phyloP scores from a whole-genome alignment of 2,113 vertebrate species.

The Antechinus stuartii region DNA sequence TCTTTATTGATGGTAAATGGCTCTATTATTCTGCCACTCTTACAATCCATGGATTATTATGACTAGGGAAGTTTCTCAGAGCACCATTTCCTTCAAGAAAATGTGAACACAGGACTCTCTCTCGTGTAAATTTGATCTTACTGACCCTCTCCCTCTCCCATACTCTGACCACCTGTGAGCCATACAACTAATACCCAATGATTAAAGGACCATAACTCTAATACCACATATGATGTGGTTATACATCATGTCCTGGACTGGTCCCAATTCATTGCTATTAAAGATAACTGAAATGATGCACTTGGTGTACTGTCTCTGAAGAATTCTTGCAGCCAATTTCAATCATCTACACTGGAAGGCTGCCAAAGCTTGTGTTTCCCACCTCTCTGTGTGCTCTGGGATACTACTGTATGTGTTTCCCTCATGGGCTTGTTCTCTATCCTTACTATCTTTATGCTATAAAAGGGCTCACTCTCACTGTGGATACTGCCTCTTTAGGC shows the following conservation, averaged over 20 bases:
- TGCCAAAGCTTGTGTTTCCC: not conserved
- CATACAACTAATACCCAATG: not conserved
- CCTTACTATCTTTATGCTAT: not conserved
- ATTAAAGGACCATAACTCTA: not conserved
- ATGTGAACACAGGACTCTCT: not conserved
- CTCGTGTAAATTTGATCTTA: not conserved
- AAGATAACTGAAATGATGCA: constrained; percentile 1
- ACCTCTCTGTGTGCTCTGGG: not conserved
- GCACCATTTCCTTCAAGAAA: not conserved
- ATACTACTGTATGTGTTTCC: not conserved
- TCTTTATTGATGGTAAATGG: not conserved
- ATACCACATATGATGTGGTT: not conserved
- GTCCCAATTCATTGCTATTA: not conserved
- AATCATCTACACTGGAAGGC: not conserved
- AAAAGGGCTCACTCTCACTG: not conserved
- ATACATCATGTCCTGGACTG: not conserved
- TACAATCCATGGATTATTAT: not conserved
- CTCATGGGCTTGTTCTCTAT: not conserved
- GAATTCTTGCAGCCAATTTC: not conserved
- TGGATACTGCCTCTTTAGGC: not conserved
- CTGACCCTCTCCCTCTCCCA: not conserved
- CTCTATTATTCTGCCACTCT: not conserved
- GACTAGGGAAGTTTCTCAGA: not conserved
- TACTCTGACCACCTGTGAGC: constrained; percentile 1
- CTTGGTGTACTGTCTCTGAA: not conserved